These are phyloP conservation scores for Lissocephala sabroskyi DNA, from an alignment of 2,888 invertebrate species.

Conservation along the genomic window DNA sequence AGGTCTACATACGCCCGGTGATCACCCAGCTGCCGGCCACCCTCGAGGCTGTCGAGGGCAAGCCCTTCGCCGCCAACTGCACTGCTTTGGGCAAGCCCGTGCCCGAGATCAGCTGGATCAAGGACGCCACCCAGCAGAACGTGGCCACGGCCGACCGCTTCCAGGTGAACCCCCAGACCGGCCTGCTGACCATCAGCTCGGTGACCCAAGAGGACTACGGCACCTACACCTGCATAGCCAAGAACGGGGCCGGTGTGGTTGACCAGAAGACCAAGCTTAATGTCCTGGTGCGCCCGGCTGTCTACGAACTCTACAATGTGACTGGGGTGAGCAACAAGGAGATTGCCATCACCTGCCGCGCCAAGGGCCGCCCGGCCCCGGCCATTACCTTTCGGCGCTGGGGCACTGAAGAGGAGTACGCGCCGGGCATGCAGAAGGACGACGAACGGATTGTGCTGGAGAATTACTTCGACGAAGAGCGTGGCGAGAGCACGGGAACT, in stretches of 20 bases:
- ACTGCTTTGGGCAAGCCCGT: slow-evolving; percentile 88
- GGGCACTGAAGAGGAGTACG: slow-evolving; percentile 78
- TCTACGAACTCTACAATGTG: slow-evolving; percentile 83
- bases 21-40: slow-evolving; percentile 78
- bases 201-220: slow-evolving; percentile 86
- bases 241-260: slow-evolving; percentile 83
- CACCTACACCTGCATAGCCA: slow-evolving; percentile 85
- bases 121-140: slow-evolving; percentile 81
- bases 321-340: slow-evolving; percentile 78
- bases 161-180: slow-evolving; percentile 80
- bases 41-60: slow-evolving; percentile 85
- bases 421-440: slow-evolving; percentile 77
- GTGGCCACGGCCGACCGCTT: slow-evolving; percentile 78
- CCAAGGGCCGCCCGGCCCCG: slow-evolving; percentile 87
- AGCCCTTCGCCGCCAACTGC: slow-evolving; percentile 83
- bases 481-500: slow-evolving; percentile 77
- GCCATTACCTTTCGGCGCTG: slow-evolving; percentile 85
- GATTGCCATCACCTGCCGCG: slow-evolving; percentile 82
- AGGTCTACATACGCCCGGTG: slow-evolving; percentile 84
- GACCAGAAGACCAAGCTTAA: slow-evolving; percentile 80
- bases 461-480: slow-evolving; percentile 74
- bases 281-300: slow-evolving; percentile 84
- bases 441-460: slow-evolving; percentile 81
- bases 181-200: slow-evolving; percentile 81
- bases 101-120: slow-evolving; percentile 89